A percentile compares a stretch with the other conserved stretches of the same genome.
Conservation (phyloP, 2,113 vertebrate species). For the Chitala chitala region DNA sequence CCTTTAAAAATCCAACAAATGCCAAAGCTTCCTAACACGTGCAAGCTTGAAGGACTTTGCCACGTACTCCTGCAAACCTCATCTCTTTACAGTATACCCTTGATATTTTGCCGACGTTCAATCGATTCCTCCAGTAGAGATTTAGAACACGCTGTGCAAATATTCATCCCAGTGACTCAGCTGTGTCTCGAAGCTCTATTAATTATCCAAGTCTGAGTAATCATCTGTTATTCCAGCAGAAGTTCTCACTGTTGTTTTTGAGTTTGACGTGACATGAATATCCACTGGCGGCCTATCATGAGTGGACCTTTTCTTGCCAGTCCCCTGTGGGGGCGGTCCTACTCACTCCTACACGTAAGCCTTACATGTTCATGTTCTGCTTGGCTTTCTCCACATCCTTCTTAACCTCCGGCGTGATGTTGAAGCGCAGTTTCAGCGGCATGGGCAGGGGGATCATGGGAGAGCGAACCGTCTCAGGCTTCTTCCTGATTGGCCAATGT, state of each 20-base stretch:
- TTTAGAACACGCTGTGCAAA: background rate
- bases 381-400: conserved; percentile 85
- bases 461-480: conserved; percentile 51
- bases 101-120: background rate
- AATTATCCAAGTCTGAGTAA: background rate
- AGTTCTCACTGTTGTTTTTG: too few relatives aligned
- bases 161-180: background rate
- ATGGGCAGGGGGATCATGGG: conserved; percentile 65
- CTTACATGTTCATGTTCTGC: conserved; percentile 82
- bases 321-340: too few relatives aligned
- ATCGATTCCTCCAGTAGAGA: background rate
- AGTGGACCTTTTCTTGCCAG: too few relatives aligned
- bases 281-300: background rate
- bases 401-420: conserved; percentile 83
- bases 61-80: background rate
- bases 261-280: background rate
- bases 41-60: background rate
- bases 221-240: too few relatives aligned
- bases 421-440: conserved; percentile 84
- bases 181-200: background rate
- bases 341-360: background rate
- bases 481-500: conserved; percentile 64
- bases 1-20: background rate
- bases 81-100: background rate
- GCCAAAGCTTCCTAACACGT: background rate